Base-by-base conservation (phyloP, 2,113 vertebrate genomes). In the Bubo blakistoni region DNA sequence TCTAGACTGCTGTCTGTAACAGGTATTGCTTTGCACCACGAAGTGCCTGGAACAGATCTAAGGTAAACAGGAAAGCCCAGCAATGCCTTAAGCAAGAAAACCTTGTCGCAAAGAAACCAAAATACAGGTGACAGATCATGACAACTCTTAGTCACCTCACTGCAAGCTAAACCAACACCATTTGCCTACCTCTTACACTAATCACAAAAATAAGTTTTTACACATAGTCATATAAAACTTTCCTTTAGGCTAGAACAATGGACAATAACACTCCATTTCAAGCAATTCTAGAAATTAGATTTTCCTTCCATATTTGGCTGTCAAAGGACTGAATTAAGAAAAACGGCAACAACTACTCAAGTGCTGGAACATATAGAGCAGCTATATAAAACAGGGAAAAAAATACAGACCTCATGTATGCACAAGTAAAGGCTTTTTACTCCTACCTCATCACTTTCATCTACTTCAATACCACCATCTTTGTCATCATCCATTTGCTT, bases 401-500 rank as follows among this genome's bases (percentile, higher is more conserved):
- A 22, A 34, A 19, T 8, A 55, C 30, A 87, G 40, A 61, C 36
- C 21, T 65, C 11, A 49, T 3, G 6, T 7, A 70, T 4, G 10
- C 20, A 52, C 21, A 81, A 58, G 32, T 36, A 9, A 76, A 85
- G 13, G 73, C 16, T 83, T 85, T 92, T 58, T 47, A 52, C 62
- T 97, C 98, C 97, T 98, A 99, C 99, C 99, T 99, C 99, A 95
- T 99, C 99, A 26, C 99, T 99, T 98, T 99, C 99, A 90, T 99
- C 99, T 93, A 99, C 99, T 97, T 99, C 99, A 36, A 99, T 99
- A 10, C 99, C 99, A 26, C 99, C 99, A 40, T 99, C 99, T 74
- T 99, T 99, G 98, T 99, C 99, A 77, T 99, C 99, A 47, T 99
- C 99, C 98, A 99, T 99, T 95, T 99, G 99, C 86, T 99, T 99